Evolutionary conservation across 2,888 invertebrate genomes (phyloP), one percentile per base, ranked within the genome.

Genomic region (Chrysopilus asiliformis): DNA sequence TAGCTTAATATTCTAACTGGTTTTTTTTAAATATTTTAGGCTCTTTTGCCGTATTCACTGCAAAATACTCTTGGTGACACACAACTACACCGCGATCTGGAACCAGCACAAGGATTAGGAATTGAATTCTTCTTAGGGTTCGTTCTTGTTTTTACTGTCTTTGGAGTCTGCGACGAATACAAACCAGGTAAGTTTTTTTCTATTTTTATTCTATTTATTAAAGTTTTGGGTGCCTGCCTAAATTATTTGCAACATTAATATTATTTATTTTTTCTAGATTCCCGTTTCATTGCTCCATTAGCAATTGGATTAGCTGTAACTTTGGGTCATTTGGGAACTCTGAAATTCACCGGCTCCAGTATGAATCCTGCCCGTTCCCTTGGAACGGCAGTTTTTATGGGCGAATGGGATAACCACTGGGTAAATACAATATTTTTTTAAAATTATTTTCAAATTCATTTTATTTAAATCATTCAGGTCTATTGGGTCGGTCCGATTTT

Each of bases 341-440:
- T 91, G 53, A 76, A 79, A 64, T 76, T 73, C 53, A 90, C 91
- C 8, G 87, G 90, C 29, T 75, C 89, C 25, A 82, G 89, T 49
- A 90, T 91, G 90, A 91, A 91, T 66, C 89, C 91, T 1, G 91
- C 91, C 0, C 71, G 91, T 43, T 80, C 83, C 41, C 75, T 91
- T 53, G 91, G 91, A 40, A 83, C 87, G 1, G 85, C 91, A 3
- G 74, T 87, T 16, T 75, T 89, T 39, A 74, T 75, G 45, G 73
- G 74, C 42, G 62, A 65, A 19, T 91, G 85, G 79, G 60, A 65
- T 4, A 61, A 83, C 48, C 91, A 91, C 52, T 91, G 90, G 89
- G 79, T 87, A 66, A 68, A 68, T n/a, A n/a, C n/a, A n/a, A n/a
- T n/a, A n/a, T n/a, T n/a, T n/a, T n/a, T n/a, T n/a, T n/a, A n/a